Percentiles rank a stretch among this genome's conserved stretches.
Evolutionary conservation across 2,797 vertebrate genomes (phyloP).

Genomic region (Octomys mimax): DNA sequence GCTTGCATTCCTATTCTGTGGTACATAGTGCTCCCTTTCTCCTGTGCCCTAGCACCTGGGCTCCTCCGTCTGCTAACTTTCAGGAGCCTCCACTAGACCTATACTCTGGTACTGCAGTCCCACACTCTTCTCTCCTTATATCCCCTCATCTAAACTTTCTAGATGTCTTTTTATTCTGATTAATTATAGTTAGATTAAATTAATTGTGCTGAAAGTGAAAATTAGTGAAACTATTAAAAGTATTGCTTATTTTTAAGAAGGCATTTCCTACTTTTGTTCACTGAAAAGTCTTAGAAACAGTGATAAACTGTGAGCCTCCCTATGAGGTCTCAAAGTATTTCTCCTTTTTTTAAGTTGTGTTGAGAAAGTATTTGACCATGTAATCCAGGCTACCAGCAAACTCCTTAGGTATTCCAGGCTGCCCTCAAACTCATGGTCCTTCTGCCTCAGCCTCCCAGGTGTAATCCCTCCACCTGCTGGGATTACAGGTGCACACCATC

Average conservation of each 20-base stretch:
- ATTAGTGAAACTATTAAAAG: not conserved
- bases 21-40: not conserved
- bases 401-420: not conserved
- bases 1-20: not conserved
- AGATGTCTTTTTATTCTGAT: constrained; percentile 22
- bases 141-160: not conserved
- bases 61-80: not conserved
- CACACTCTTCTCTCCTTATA: not conserved
- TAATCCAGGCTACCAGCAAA: not conserved
- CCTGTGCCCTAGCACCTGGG: not conserved
- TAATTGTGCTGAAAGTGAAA: not conserved
- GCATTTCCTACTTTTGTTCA: not conserved
- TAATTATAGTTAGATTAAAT: constrained; percentile 1
- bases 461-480: no score
- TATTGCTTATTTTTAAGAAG: not conserved
- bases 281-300: not conserved
- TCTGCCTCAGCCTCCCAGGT: no score
- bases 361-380: not conserved
- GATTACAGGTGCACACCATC: no score
- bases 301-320: not conserved
- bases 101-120: not conserved
- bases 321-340: not conserved
- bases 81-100: not conserved
- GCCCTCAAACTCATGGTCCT: not conserved
- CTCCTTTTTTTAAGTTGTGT: not conserved